Evolutionary conservation across 2,888 invertebrate genomes (phyloP).

Genomic region (Acholoe squamosa): DNA sequence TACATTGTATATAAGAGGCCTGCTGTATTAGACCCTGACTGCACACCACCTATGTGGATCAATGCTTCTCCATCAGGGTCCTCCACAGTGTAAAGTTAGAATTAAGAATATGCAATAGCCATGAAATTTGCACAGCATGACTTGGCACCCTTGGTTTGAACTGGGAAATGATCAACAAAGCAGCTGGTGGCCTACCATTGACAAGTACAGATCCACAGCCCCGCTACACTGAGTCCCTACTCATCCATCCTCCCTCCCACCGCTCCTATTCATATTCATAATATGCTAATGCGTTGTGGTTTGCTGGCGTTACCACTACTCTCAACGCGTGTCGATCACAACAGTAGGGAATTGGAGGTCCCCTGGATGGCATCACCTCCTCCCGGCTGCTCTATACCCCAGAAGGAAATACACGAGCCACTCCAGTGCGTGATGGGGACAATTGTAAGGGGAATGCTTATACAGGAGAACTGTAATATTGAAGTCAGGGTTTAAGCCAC

Average conservation of each 20-base stretch:
- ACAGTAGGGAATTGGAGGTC: not conserved
- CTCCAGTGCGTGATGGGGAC: not conserved
- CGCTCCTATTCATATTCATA: not conserved
- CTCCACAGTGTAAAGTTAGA: not conserved
- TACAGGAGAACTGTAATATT: too few species aligned
- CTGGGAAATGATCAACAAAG: not conserved
- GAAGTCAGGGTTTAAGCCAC: too few species aligned
- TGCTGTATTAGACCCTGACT: not conserved
- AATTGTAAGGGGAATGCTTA: too few species aligned
- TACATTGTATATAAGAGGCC: not conserved
- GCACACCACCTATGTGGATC: not conserved
- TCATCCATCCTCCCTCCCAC: not conserved
- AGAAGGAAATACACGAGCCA: not conserved
- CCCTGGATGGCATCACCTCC: not conserved
- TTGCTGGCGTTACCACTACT: not conserved
- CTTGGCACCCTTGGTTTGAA: constrained; percentile 1
- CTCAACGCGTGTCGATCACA: constrained; percentile 4
- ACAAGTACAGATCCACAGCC: not conserved
- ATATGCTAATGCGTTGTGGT: not conserved
- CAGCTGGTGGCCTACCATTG: not conserved
- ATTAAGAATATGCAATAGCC: not conserved
- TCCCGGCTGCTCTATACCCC: not conserved
- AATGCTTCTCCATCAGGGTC: not conserved
- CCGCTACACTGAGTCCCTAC: not conserved
- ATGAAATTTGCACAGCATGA: not conserved